These are phyloP conservation scores for Papilio glaucus DNA, from an alignment of 1,140 invertebrate genomes.

Conservation along the genomic window DNA sequence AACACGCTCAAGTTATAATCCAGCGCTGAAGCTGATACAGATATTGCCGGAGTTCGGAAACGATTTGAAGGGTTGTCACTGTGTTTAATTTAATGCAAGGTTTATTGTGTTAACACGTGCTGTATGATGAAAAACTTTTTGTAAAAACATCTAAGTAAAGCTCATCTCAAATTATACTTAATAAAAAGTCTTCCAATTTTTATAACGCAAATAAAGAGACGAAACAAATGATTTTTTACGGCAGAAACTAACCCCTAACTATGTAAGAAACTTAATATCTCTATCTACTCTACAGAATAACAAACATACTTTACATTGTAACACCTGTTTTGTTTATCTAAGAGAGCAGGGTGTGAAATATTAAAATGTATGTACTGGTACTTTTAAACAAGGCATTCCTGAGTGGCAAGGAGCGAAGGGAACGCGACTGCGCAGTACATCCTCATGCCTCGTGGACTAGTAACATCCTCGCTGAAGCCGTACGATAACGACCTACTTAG, in stretches of 20 bases:
- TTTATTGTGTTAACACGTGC: background rate
- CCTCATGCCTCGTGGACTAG: background rate
- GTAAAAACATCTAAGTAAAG: background rate
- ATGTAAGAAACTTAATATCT: no score
- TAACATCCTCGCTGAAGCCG: conserved; percentile 10
- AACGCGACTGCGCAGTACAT: conserved; percentile 13
- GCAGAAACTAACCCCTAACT: no score
- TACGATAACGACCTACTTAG: conserved; percentile 12
- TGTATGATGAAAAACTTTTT: background rate
- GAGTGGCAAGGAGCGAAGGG: background rate
- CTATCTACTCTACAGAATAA: background rate
- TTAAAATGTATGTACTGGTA: background rate
- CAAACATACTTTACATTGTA: background rate
- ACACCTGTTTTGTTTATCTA: background rate
- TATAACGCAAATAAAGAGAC: no score
- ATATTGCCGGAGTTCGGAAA: background rate
- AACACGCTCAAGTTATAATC: no score
- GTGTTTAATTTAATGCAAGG: background rate
- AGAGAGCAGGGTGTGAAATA: background rate
- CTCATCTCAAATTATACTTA: background rate
- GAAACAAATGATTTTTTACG: no score
- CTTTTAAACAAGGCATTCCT: background rate
- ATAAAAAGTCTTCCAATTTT: no score
- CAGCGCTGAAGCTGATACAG: background rate
- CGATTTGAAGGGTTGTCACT: background rate